A percentile compares a stretch with the other conserved stretches of the same genome.
Conservation (phyloP, 2,888 invertebrate species). For the Melinaea marsaeus region DNA sequence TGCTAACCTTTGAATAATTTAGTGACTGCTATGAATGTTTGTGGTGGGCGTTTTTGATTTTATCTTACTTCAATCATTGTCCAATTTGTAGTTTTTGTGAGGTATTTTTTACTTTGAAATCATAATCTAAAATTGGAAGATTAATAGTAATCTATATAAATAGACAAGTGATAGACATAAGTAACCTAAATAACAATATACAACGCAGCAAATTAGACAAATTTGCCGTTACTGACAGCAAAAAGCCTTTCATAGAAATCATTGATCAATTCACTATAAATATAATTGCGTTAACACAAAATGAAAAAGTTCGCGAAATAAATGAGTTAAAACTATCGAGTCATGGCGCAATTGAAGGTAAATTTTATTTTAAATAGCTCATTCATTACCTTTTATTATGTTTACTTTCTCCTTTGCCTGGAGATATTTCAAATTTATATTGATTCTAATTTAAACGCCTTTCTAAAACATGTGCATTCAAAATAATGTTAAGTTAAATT, state of each 20-base stretch:
- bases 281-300: constrained; percentile 2
- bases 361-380: constrained; percentile 19
- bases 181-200: too few species aligned
- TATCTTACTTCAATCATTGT: too few species aligned
- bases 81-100: too few species aligned
- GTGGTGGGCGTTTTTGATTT: too few species aligned
- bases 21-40: neutral
- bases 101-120: too few species aligned
- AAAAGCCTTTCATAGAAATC: neutral
- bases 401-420: constrained; percentile 19
- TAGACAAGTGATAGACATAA: too few species aligned
- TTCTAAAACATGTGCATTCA: constrained; percentile 13
- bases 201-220: too few species aligned
- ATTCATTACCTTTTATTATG: constrained; percentile 29
- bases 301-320: constrained; percentile 11
- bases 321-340: constrained; percentile 14
- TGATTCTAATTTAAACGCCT: constrained; percentile 12
- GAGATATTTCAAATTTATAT: constrained; percentile 1
- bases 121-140: too few species aligned
- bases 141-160: too few species aligned
- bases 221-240: neutral
- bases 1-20: constrained; percentile 6
- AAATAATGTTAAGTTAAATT: too few species aligned
- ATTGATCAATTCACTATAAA: neutral
- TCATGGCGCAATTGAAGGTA: constrained; percentile 13